Base-by-base conservation (phyloP, 2,113 vertebrate genomes). In the Candoia aspera region DNA sequence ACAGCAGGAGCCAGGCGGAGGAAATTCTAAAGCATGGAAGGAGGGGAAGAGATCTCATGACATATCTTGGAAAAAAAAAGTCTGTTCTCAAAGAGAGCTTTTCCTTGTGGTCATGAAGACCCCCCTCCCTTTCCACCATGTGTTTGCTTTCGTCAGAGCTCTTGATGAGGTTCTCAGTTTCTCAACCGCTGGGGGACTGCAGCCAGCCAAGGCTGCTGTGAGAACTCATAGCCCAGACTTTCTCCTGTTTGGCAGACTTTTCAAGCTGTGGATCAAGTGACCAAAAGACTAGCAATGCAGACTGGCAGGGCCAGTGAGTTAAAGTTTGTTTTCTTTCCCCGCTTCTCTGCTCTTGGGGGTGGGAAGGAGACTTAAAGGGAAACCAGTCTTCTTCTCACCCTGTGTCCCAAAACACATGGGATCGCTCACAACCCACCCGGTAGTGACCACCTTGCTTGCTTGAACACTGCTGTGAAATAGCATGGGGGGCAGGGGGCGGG, bases 61-160 rank as follows among this genome's bases (percentile, higher is more conserved):
- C 93, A 95, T 94, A 94, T 96, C 95, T 96, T 86, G 96, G 11
- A 6, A 17, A 96, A 91, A 96, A 96, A 97, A 96, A 96, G 95
- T 95, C 96, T 96, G 96, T 94, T 97, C 95, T 64, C 12, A 26
- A 92, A 96, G 93, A 95, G 94, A 95, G 95, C 92, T 91, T 60
- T 79, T 23, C 94, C 92, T 94, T 94, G 95, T 33, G 93, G 93
- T 95, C 95, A 95, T 29, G 89, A 91, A 94, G 94, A 3, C 83
- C 64, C 68, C 8, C n/a, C 59, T 26, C 6, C 49, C 26, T 86
- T 54, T n/a, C 26, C 86, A 42, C 53, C 4, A 42, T 92, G 94
- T 95, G 84, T 42, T 83, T 89, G 91, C 92, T 95, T 96, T 93
- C 60, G 2, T 95, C 33, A 37, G 57, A 88, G 90, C 92, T 73